Conservation (phyloP, 2,113 vertebrate species). For the Macquaria ambigua region DNA sequence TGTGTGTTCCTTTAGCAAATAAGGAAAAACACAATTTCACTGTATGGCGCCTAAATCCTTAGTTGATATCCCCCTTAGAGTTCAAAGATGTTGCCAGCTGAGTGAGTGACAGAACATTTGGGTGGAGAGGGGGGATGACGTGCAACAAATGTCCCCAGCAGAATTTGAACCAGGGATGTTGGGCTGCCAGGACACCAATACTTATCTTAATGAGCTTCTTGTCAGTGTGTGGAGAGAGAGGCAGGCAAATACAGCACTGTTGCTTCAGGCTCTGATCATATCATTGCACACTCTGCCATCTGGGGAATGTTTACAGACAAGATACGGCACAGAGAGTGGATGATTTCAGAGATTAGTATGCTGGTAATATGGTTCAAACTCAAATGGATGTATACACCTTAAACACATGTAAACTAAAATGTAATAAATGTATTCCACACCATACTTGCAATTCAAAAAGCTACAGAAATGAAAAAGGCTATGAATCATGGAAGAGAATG, state of each 20-base stretch:
- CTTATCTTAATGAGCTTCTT: conserved; percentile 49
- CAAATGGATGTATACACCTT: not conserved
- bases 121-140: not conserved
- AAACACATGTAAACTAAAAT: not conserved
- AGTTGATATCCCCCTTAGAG: not conserved
- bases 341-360: conserved; percentile 8
- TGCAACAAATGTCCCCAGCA: not conserved
- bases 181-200: conserved; percentile 26
- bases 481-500: conserved; percentile 6
- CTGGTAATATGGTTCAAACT: conserved; percentile 3
- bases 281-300: conserved; percentile 20
- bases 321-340: not conserved
- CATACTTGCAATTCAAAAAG: not conserved
- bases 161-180: not conserved
- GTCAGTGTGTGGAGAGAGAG: conserved; percentile 14
- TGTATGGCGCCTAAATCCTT: not conserved
- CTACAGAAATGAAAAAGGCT: not conserved
- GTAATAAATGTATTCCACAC: not conserved
- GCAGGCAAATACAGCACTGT: not conserved
- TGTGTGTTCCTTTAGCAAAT: not conserved
- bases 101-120: not conserved
- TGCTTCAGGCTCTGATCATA: conserved; percentile 39
- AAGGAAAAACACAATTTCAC: not conserved
- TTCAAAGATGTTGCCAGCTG: not conserved
- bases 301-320: conserved; percentile 39